Evolutionary conservation across 2,888 invertebrate species (phyloP).

Genomic region (Mythimna loreyi): DNA sequence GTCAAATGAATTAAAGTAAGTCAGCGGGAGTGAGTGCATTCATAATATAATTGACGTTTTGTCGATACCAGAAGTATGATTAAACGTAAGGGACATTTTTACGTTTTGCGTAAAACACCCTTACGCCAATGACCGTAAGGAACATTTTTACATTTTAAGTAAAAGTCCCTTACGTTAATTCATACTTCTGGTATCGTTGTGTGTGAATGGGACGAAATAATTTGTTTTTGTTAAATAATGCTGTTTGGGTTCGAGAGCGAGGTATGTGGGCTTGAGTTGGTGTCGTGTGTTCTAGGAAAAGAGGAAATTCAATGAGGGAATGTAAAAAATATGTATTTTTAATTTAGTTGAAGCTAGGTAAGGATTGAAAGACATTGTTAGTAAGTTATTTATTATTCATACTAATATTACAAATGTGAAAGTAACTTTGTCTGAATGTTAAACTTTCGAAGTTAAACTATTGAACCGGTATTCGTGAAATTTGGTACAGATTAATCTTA

Average conservation of each 20-base stretch:
- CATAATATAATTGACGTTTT: conserved; percentile 64
- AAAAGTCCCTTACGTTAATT: too few species aligned
- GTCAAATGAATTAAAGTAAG: conserved; percentile 76
- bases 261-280: conserved; percentile 54
- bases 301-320: conserved; percentile 17
- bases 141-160: too few species aligned
- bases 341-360: not conserved
- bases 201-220: conserved; percentile 67
- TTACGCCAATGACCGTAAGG: too few species aligned
- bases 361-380: not conserved
- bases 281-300: conserved; percentile 39
- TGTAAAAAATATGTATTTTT: not conserved
- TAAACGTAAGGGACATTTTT: too few species aligned
- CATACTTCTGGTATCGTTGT: too few species aligned
- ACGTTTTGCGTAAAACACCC: too few species aligned
- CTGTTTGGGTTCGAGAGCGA: conserved; percentile 42
- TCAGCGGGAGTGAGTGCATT: conserved; percentile 76
- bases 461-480: too few species aligned
- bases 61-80: too few species aligned
- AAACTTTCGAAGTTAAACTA: too few species aligned
- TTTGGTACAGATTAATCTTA: too few species aligned
- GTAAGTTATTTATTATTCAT: not conserved
- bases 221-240: conserved; percentile 68
- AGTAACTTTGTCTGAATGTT: too few species aligned
- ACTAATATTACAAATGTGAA: too few species aligned